Conservation (phyloP, 2,797 vertebrate genomes). For the Hydrophis major region DNA sequence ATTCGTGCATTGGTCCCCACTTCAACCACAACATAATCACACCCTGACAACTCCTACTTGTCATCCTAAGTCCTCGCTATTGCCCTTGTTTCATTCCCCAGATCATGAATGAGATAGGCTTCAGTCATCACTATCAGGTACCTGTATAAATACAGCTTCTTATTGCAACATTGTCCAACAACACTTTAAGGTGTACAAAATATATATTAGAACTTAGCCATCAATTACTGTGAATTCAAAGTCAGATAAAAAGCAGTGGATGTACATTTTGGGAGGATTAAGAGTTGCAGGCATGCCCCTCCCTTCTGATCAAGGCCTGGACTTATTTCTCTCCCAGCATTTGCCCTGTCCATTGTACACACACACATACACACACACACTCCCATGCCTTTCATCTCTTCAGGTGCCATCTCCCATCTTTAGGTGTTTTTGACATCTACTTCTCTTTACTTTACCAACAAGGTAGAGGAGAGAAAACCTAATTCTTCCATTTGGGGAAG, state of each 20-base stretch:
- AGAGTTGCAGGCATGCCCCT: background rate
- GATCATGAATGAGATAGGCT: background rate
- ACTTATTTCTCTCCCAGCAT: background rate
- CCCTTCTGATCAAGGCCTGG: background rate
- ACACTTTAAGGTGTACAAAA: background rate
- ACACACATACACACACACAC: no score
- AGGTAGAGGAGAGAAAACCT: background rate
- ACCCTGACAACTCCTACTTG: conserved; percentile 42
- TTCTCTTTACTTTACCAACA: background rate
- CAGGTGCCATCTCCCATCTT: background rate
- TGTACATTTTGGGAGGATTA: background rate
- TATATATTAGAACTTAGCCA: background rate
- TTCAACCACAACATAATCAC: conserved; percentile 6
- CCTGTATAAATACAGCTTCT: background rate
- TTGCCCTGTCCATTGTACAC: background rate
- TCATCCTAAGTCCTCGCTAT: background rate
- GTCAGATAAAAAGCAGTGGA: background rate
- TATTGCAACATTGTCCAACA: background rate
- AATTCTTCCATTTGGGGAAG: background rate
- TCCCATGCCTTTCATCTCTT: background rate
- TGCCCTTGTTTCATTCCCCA: background rate
- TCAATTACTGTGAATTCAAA: background rate
- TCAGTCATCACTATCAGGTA: background rate
- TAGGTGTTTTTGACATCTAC: background rate
- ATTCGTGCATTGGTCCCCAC: conserved; percentile 33